These are phyloP conservation scores for Strix aluco DNA, from an alignment of 2,113 vertebrate species.

Conservation along the genomic window DNA sequence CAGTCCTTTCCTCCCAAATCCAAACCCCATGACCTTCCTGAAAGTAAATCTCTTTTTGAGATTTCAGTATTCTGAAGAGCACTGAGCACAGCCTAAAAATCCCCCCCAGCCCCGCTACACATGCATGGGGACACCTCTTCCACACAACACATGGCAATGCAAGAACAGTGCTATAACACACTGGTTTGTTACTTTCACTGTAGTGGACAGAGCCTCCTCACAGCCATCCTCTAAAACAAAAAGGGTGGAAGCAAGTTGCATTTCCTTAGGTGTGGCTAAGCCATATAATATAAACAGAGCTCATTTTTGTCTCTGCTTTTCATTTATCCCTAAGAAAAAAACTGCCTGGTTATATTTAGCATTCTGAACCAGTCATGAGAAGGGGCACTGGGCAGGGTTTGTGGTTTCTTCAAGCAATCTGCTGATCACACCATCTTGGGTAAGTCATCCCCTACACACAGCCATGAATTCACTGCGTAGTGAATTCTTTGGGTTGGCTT, in stretches of 20 bases:
- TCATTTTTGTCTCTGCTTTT: background rate
- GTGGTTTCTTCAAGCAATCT: conserved; percentile 9
- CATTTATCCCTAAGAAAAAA: background rate
- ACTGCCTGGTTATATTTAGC: conserved; percentile 3
- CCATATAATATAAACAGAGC: background rate
- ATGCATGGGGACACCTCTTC: background rate
- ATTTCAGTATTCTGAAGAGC: background rate
- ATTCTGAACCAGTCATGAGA: background rate
- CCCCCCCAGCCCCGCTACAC: background rate
- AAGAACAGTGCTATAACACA: background rate
- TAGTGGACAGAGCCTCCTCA: background rate
- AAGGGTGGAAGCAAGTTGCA: background rate
- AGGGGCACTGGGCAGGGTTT: background rate
- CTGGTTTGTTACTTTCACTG: background rate
- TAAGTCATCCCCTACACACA: background rate
- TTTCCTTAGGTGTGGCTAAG: conserved; percentile 18
- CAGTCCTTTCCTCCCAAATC: background rate
- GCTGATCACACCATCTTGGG: background rate
- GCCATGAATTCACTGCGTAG: background rate
- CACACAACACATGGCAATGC: background rate
- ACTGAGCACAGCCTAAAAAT: background rate
- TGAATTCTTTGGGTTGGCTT: background rate
- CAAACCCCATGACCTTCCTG: background rate
- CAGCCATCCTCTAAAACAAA: background rate
- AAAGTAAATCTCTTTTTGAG: background rate